Conservation (phyloP, 2,888 invertebrate species). For the Tuta absoluta region DNA sequence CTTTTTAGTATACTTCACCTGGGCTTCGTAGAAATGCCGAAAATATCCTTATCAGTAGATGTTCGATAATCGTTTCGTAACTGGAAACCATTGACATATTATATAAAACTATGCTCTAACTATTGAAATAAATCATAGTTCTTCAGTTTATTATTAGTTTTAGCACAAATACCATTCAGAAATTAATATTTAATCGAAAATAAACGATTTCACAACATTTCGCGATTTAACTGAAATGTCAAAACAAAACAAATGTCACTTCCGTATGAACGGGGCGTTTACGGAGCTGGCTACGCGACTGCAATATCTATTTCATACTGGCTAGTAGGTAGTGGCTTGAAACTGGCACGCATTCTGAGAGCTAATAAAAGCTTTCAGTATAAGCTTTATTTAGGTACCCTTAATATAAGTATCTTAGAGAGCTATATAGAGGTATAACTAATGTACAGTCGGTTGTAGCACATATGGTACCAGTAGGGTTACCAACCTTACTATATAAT, state of each 20-base stretch:
- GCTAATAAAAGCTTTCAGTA: background rate
- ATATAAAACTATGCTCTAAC: constrained; percentile 21
- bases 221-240: background rate
- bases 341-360: background rate
- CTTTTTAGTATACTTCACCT: background rate
- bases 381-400: background rate
- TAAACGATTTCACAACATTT: constrained; percentile 14
- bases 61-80: constrained; percentile 22
- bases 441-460: too few relatives aligned
- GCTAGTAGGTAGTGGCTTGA: background rate
- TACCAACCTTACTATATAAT: too few relatives aligned
- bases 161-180: constrained; percentile 18
- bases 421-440: too few relatives aligned
- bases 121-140: constrained; percentile 13
- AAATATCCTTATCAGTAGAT: constrained; percentile 12
- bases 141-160: constrained; percentile 12
- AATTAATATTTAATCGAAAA: constrained; percentile 21
- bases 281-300: constrained; percentile 17
- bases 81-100: constrained; percentile 17
- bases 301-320: constrained; percentile 11
- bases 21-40: background rate
- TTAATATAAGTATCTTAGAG: too few relatives aligned
- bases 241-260: constrained; percentile 23
- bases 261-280: constrained; percentile 18
- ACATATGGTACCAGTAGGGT: too few relatives aligned